Base-by-base conservation (phyloP, 2,113 vertebrate species). In the Chaetops frenatus region DNA sequence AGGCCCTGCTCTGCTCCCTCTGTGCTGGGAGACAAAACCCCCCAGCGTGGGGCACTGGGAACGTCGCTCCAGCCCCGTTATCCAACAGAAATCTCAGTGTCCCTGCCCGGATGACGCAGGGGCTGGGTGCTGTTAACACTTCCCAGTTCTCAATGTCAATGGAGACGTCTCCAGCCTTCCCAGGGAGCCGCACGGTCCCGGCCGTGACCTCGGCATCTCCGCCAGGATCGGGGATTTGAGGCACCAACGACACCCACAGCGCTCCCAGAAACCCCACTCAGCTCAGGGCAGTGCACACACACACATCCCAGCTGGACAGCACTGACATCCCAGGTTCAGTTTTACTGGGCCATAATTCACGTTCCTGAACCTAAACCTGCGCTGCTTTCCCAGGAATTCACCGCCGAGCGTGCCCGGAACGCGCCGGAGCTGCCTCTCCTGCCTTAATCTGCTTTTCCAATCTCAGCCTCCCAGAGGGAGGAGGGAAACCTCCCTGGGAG, bases 301-400 rank as follows among this genome's bases (percentile, higher is more conserved):
- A 4, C 4, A 13, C 4, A 0, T 2, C 35, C 0, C 0, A n/a
- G 53, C 36, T 42, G 21, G 16, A 33, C 25, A 29, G 28, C 18
- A 44, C 4, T 0, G 6, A 11, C 24, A 42, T 10, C 18, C 35
- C 33, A 7, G 7, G 5, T 8, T 8, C 3, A 31, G 7, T 27
- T 3, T 13, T 1, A 2, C 36, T 3, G 1, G 1, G 7, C 10
- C 8, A 1, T 2, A 28, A 56, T 12, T n/a, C 8, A 1, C 1
- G 10, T 38, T 70, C 24, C 48, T 19, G 31, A 28, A 15, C 8
- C 51, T 1, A 11, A 73, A 9, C 4, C 0, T 1, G 2, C 0
- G 6, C 33, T 8, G 42, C 47, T 35, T 29, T 38, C 33, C 51
- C 0, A 0, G 12, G 36, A 27, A 21, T 11, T 35, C 11, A 5